Base-by-base conservation (phyloP, 2,888 invertebrate species). In the Drosophila mercatorum region DNA sequence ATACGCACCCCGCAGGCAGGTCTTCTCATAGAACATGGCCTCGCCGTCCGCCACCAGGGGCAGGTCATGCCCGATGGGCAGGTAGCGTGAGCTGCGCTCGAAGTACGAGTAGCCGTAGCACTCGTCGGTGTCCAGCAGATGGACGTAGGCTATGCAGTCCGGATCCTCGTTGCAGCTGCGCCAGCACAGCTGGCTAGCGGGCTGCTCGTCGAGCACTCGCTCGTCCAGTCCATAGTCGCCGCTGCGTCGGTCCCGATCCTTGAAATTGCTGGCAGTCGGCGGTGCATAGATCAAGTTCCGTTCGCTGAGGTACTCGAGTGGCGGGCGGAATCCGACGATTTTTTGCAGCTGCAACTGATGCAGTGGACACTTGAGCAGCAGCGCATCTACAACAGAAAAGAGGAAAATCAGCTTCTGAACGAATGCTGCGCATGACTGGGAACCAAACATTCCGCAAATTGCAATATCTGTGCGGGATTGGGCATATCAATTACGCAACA, bases 281-380 rank as follows among this genome's bases (percentile, higher is more conserved):
- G 89, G 84, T 11, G 80, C 71, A 65, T 92, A 88, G 61, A 92
- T 89, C 34, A 91, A 76, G 67, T 92, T 92, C 11, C 72, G 71
- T 56, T 86, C 86, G 14, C 78, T 88, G 5, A 92, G 71, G 59
- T 88, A 87, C 31, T 91, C 90, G 10, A 86, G 52, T 2, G 91
- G 87, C 6, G 93, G 93, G 3, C 93, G 91, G 81, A 91, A 93
- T 8, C 93, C 93, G 17, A 93, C 89, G 57, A 92, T 91, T 76
- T 93, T 93, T 78, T 93, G 92, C 74, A 93, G 85, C 72, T 92
- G 91, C 85, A 92, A 72, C 84, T 92, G 92, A 68, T 93, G 90
- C 58, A 91, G 72, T 10, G 93, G 92, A 73, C 93, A 93, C 78
- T 92, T 90, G 62, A 92, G 90, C 46, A 92, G 83, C 57, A 92